Evolutionary conservation across 2,113 vertebrate species (phyloP).

Genomic region (Lathamus discolor): DNA sequence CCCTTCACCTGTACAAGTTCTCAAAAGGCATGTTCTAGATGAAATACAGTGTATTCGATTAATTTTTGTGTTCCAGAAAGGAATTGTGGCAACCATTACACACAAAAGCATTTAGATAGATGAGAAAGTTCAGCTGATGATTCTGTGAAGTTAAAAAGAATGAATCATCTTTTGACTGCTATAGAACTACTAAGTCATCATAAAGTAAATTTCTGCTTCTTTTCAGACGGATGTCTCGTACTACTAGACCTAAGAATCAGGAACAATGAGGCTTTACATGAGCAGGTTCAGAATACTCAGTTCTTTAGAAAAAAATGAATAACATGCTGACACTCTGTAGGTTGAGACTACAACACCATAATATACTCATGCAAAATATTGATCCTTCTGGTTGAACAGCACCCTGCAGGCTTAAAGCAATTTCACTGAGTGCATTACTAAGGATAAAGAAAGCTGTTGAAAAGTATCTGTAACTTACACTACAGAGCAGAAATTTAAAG

Average conservation of each 20-base stretch:
- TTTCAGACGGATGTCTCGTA: not conserved
- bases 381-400: not conserved
- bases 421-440: not conserved
- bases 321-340: not conserved
- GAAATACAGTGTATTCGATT: not conserved
- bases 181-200: not conserved
- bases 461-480: not conserved
- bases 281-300: not conserved
- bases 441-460: not conserved
- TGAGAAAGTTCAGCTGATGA: not conserved
- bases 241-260: not conserved
- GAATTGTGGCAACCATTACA: not conserved
- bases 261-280: not conserved
- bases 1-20: not conserved
- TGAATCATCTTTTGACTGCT: not conserved
- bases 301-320: not conserved
- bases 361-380: not conserved
- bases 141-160: not conserved
- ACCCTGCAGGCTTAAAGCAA: not conserved
- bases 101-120: not conserved
- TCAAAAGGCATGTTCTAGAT: not conserved
- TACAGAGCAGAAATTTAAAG: not conserved
- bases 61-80: not conserved
- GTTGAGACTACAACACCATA: not conserved
- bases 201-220: not conserved